A percentile compares a stretch with the other conserved stretches of the same genome.
Conservation (phyloP, 2,797 vertebrate species). For the Staurois parvus region DNA sequence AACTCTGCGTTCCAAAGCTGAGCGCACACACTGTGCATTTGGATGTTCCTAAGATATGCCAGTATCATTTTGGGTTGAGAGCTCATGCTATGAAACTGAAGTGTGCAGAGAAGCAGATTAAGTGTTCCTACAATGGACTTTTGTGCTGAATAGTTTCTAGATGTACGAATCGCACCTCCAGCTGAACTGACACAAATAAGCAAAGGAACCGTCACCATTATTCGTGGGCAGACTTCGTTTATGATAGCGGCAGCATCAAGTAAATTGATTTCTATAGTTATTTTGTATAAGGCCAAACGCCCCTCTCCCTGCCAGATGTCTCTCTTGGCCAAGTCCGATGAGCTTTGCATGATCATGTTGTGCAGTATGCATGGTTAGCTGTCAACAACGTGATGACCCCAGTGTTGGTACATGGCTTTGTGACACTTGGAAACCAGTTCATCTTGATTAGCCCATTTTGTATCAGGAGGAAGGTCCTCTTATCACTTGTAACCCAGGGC, state of each 20-base stretch:
- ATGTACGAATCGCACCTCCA: background rate
- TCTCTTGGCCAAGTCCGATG: background rate
- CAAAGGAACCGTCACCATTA: background rate
- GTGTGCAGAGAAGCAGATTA: background rate
- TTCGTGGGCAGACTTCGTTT: background rate
- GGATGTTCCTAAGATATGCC: slow-evolving; percentile 37
- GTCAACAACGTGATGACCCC: no score
- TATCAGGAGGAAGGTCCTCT: no score
- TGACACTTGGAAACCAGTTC: no score
- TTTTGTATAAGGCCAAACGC: background rate
- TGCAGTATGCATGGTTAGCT: no score
- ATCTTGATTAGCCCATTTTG: no score
- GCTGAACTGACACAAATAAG: background rate
- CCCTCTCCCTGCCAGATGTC: background rate
- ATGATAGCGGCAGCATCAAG: background rate
- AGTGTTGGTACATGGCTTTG: no score
- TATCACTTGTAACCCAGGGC: no score
- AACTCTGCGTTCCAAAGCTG: slow-evolving; percentile 26
- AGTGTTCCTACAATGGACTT: slow-evolving; percentile 1
- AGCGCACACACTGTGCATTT: slow-evolving; percentile 34
- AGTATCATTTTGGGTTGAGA: slow-evolving; percentile 33
- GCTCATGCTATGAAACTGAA: slow-evolving; percentile 30
- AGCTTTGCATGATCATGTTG: no score
- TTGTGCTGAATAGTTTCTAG: background rate
- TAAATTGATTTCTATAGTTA: background rate